Evolutionary conservation across 2,888 invertebrate species (phyloP), one percentile per base, ranked within the genome.

Genomic region (Epinotia nisella): DNA sequence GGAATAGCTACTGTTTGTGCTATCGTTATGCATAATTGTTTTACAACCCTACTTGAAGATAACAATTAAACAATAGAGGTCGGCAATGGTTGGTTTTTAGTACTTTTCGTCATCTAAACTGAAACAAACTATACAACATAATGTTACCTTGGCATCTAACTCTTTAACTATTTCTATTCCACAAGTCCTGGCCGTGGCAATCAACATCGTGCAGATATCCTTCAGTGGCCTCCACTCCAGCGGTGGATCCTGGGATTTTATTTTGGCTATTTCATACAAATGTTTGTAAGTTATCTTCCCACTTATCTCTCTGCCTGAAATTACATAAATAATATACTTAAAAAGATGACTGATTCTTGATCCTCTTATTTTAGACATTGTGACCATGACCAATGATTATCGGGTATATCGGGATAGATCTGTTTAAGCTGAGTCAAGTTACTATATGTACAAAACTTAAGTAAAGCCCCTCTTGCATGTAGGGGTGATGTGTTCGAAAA

Each of bases 261-360:
- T 97, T 88, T 96, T 95, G 0, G 99, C 99, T 85, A 99, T 99
- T 95, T 99, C 99, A 90, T 99, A 99, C 15, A 99, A 89, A 90
- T 99, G 99, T 87, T 98, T 99, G 0, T 98, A 84, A 0, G 98
- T 98, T 71, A 99, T 95, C 94, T 96, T 98, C 0, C 99, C 99
- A 79, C 96, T 95, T 35, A 95, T 90, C 90, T 99, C 98, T 67
- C 90, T 94, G 0, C 95, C 98, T 96, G 85, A 69, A 90, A 87
- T 73, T 24, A 58, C 69, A 65, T 66, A 75, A 55, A 58, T 58
- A 64, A n/a, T 41, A 45, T 13, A 62, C 1, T 24, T 17, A 15
- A 13, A 13, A 45, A 4, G 45, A 13, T n/a, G n/a, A 1, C 15
- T 49, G 7, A n/a, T 49, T 49, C 3, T n/a, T 49, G 45, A 49